A percentile compares a stretch with the other conserved stretches of the same genome.
These are phyloP conservation scores for Apodemus agrarius DNA, from an alignment of 2,797 vertebrate species.

Conservation along the genomic window DNA sequence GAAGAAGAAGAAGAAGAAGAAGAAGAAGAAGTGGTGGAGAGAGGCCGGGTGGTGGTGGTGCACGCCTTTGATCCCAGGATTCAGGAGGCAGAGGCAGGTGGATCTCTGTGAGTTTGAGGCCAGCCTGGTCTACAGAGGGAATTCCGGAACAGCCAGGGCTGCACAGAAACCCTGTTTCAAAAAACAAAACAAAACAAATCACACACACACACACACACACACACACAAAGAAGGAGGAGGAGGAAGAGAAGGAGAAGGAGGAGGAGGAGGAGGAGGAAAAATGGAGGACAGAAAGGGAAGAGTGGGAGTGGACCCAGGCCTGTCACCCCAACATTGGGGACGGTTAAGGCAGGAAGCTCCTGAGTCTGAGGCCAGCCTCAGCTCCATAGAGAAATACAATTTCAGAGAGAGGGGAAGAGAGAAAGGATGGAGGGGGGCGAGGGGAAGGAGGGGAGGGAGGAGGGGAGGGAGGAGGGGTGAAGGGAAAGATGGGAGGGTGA, in stretches of 20 bases:
- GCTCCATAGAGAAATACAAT: neutral
- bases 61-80: neutral
- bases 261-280: too few relatives aligned
- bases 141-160: neutral
- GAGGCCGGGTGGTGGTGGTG: neutral
- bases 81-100: neutral
- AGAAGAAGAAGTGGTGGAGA: too few relatives aligned
- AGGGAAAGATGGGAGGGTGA: neutral
- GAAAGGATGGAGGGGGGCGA: neutral
- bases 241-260: neutral
- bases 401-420: neutral
- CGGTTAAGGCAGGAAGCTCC: neutral
- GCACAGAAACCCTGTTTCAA: neutral
- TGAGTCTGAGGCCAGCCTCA: neutral
- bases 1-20: too few relatives aligned
- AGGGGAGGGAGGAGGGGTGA: rapidly evolving
- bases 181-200: too few relatives aligned
- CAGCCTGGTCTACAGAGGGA: neutral
- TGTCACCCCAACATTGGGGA: neutral
- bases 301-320: neutral
- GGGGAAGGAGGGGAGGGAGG: neutral
- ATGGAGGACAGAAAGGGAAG: neutral
- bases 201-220: too few relatives aligned
- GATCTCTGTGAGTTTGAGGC: neutral
- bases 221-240: neutral